phyloP scores from a whole-genome alignment of 2,888 invertebrate genomes.

The Noctua comes region DNA sequence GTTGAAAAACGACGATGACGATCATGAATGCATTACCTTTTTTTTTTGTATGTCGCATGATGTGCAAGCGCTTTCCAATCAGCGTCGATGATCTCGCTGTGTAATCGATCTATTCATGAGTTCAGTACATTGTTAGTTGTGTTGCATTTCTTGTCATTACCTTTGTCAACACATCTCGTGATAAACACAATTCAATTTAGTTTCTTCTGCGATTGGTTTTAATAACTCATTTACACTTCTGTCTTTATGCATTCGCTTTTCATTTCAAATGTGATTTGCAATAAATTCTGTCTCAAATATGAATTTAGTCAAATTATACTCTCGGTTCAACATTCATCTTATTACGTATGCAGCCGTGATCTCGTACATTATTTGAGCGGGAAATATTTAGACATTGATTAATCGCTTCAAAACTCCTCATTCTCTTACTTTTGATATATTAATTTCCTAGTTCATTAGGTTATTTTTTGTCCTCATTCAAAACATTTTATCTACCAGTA shows the following conservation, averaged over 20 bases:
- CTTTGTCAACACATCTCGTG: slow-evolving; percentile 54
- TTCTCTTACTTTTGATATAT: background rate
- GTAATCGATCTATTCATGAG: slow-evolving; percentile 76
- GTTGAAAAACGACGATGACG: slow-evolving; percentile 71
- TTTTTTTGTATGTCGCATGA: slow-evolving; percentile 63
- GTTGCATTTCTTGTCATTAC: slow-evolving; percentile 46
- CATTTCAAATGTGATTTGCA: slow-evolving; percentile 17
- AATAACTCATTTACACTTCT: slow-evolving; percentile 29
- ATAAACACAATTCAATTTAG: slow-evolving; percentile 32
- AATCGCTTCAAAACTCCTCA: slow-evolving; percentile 36
- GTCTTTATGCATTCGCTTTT: slow-evolving; percentile 28
- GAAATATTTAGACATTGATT: slow-evolving; percentile 31
- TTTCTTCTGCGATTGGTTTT: slow-evolving; percentile 35
- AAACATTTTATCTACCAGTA: background rate
- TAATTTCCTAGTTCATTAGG: slow-evolving; percentile 21
- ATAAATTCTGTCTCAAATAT: background rate
- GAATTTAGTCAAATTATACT: background rate
- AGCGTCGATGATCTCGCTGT: slow-evolving; percentile 71
- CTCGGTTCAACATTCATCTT: background rate
- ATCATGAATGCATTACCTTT: slow-evolving; percentile 70
- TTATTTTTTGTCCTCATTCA: slow-evolving; percentile 1
- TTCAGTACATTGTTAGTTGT: slow-evolving; percentile 50
- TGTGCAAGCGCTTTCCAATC: slow-evolving; percentile 74
- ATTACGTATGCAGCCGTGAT: slow-evolving; percentile 23
- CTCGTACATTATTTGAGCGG: slow-evolving; percentile 1